Evolutionary conservation across 2,888 invertebrate species (phyloP).

Genomic region (Drosophila leonis): DNA sequence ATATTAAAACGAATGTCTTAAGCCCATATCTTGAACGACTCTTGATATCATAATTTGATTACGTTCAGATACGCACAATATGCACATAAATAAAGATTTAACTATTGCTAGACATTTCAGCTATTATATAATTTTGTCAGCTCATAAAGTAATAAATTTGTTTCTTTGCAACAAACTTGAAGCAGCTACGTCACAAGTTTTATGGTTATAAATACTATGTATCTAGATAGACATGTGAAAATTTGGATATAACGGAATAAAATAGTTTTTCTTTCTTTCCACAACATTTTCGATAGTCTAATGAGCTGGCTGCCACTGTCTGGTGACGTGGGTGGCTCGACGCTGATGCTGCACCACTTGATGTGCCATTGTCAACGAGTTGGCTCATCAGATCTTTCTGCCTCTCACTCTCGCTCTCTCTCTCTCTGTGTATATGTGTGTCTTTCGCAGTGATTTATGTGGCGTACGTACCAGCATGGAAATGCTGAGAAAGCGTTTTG

Average conservation of each 20-base stretch:
- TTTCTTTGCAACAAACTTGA: constrained; percentile 6
- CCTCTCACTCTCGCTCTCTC: not conserved
- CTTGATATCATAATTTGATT: not conserved
- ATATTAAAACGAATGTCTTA: not conserved
- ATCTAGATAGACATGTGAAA: constrained; percentile 6
- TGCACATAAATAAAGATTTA: constrained; percentile 14
- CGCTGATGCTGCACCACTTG: constrained; percentile 63
- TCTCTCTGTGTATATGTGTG: not conserved
- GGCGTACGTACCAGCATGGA: constrained; percentile 32
- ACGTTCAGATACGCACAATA: not conserved
- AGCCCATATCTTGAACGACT: not conserved
- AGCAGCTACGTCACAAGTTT: not conserved
- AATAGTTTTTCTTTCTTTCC: constrained; percentile 6
- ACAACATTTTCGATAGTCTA: constrained; percentile 29
- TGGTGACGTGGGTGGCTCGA: constrained; percentile 63
- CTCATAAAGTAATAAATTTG: constrained; percentile 13
- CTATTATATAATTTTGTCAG: constrained; percentile 12
- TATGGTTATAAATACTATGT: not conserved
- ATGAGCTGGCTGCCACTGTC: constrained; percentile 36
- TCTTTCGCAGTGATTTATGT: constrained; percentile 62
- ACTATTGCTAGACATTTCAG: not conserved
- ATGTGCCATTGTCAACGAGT: constrained; percentile 69
- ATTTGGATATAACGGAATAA: constrained; percentile 10
- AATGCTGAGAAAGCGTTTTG: constrained; percentile 70
- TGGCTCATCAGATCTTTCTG: constrained; percentile 40